Evolutionary conservation across 2,113 vertebrate genomes (phyloP), one percentile per base, ranked within the genome.

Genomic region (Mohoua ochrocephala): DNA sequence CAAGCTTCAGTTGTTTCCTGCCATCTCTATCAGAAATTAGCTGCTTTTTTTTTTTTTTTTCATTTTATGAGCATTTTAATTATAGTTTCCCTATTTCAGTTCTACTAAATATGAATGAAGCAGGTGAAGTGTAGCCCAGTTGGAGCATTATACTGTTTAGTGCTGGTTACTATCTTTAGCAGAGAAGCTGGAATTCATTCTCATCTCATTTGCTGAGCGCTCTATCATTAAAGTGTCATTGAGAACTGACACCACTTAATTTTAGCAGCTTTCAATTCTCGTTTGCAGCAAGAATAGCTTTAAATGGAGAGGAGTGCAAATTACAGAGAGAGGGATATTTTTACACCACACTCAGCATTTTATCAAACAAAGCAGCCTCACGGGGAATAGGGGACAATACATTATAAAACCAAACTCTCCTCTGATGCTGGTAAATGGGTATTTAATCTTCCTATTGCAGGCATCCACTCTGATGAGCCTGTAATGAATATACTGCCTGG

Each of bases 211-310:
- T 98, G 98, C 98, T 96, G 98, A 99, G 99, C 97, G 96, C 98
- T 98, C 98, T 99, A 98, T 99, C 99, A 99, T 99, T 99, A 99
- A 99, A 99, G 99, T 99, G 99, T 99, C 99, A 99, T 99, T 99
- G 99, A 99, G 98, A 99, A 99, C 98, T 98, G 99, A 99, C 98
- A 99, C 98, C 98, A 98, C 99, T 99, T 99, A 98, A 99, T 99
- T 99, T 99, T 98, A 99, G 99, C 98, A 98, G 98, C 98, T 98
- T 98, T 99, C 98, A 98, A 98, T 98, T 99, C 98, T 98, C 97
- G 92, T 98, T 98, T 97, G 98, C 97, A 97, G 97, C 93, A 96
- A 98, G 97, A 98, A 98, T 97, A 97, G 96, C 97, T 98, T 98
- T 97, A 97, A 98, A 97, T 97, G 97, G 97, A 98, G 98, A 97